Base-by-base conservation (phyloP, 2,888 invertebrate species). In the Diogma glabrata region DNA sequence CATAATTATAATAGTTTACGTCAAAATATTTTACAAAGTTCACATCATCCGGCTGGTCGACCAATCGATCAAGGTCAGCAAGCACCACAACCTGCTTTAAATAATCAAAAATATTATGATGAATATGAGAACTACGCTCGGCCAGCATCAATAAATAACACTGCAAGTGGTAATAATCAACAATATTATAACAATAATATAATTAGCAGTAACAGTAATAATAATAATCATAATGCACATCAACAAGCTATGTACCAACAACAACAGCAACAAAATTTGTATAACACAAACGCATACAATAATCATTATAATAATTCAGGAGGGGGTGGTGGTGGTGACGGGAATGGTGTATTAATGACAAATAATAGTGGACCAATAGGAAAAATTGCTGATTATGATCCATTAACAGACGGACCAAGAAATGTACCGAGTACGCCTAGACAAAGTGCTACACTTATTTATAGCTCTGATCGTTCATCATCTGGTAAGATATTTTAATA, bases 371-470 rank as follows among this genome's bases (percentile, higher is more conserved):
- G 55, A 53, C 75, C 75, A 65, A 78, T 87, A 64, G 79, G 86
- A 56, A 76, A 84, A 72, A 86, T 87, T 58, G 84, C 84, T 57
- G 87, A 88, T 62, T 87, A 87, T 61, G 87, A 88, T 66, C 87
- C 87, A 3, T 70, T 83, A 56, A 79, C 77, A 58, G 84, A 84
- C 61, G 80, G 82, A 47, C 83, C 83, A 14, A 74, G 84, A 55
- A 75, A 75, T 47, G 75, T 79, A 54, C 83, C 84, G 1, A 85
- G 84, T 63, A 82, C 87, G 4, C 80, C 83, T 54, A 74, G 87
- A 60, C 82, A 84, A 60, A 84, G 85, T 4, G 85, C 88, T 49
- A 89, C 88, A 17, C 76, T 91, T 57, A 88, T 91, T 62, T 91
- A 90, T 69, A 88, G 88, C 60, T 85, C 84, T 43, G 82, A 84